These are phyloP conservation scores for Eulemur albifrons DNA, from an alignment of 2,797 vertebrate species.

Conservation along the genomic window DNA sequence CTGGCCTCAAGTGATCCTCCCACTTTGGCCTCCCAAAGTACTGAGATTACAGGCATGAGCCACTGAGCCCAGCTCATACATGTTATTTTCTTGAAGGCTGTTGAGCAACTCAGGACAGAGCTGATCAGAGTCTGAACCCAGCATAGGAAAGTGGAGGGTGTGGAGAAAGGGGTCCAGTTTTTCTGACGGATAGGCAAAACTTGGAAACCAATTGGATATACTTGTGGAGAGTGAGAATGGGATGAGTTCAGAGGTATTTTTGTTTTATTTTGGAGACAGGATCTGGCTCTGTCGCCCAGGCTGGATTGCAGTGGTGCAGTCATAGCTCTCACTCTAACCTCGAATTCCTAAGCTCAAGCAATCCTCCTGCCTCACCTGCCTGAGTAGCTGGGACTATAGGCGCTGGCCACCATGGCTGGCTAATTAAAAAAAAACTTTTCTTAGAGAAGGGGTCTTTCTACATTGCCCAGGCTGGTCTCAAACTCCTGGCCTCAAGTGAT, in stretches of 20 bases:
- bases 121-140: neutral
- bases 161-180: neutral
- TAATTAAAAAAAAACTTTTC: neutral
- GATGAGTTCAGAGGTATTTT: neutral
- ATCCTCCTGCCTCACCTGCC: neutral
- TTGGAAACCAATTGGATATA: neutral
- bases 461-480: neutral
- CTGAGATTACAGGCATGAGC: neutral
- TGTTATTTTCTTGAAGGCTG: neutral
- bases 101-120: neutral
- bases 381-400: neutral
- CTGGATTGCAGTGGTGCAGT: neutral
- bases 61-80: neutral
- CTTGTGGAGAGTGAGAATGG: neutral
- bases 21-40: neutral
- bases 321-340: neutral
- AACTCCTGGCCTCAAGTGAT: neutral
- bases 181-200: neutral
- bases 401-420: neutral
- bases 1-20: neutral
- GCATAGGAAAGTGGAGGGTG: neutral
- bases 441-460: neutral
- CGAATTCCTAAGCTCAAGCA: neutral
- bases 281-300: neutral
- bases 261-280: neutral